Conservation (phyloP, 1,140 invertebrate genomes). For the Lamellibrachia luymesi region DNA sequence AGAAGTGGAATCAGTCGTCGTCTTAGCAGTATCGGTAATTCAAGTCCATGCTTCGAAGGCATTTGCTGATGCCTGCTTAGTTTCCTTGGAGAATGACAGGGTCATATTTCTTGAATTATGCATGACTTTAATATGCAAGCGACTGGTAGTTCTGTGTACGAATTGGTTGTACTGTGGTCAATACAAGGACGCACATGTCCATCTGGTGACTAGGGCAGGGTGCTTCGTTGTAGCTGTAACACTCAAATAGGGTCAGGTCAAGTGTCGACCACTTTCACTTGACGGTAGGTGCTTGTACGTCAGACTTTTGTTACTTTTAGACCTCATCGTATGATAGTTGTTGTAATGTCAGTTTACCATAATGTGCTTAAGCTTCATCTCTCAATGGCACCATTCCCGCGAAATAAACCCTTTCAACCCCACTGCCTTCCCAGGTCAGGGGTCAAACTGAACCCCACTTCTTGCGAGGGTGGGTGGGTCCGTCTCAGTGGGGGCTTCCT, state of each 20-base stretch:
- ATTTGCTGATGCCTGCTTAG: background rate
- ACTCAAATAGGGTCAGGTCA: background rate
- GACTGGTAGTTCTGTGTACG: background rate
- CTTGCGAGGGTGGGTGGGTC: background rate
- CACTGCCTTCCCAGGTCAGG: background rate
- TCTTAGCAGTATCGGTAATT: background rate
- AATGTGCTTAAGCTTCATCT: background rate
- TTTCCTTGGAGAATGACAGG: background rate
- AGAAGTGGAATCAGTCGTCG: background rate
- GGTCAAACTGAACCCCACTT: background rate
- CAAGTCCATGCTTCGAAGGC: background rate
- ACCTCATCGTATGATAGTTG: background rate
- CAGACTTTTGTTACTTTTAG: background rate
- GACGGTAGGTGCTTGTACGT: background rate
- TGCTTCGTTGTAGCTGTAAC: background rate
- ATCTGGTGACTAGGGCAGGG: background rate
- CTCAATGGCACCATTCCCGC: background rate
- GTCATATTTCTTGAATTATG: constrained; percentile 5
- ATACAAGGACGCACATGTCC: background rate
- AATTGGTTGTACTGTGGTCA: background rate
- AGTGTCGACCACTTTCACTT: background rate
- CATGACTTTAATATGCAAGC: background rate
- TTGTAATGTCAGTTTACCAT: background rate
- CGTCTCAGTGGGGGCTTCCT: background rate
- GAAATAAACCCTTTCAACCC: background rate